Conservation (phyloP, 2,797 vertebrate species). For the Rhinogobio ventralis region DNA sequence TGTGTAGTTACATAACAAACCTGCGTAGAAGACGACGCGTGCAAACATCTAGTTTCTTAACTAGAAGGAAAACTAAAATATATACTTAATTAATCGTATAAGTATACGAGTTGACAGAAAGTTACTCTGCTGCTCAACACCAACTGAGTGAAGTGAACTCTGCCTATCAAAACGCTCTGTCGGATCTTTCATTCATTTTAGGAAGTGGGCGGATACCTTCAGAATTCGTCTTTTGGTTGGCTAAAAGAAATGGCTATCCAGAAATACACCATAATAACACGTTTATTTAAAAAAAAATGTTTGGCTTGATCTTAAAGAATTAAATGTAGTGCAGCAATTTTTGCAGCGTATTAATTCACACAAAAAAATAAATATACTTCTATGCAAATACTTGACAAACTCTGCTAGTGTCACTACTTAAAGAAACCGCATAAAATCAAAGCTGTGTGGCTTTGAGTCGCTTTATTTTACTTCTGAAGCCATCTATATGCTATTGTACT, state of each 20-base stretch:
- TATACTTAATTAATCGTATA: neutral
- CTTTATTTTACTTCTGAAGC: neutral
- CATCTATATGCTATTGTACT: neutral
- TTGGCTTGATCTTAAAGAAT: neutral
- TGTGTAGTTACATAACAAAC: neutral
- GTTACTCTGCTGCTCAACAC: neutral
- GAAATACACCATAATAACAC: neutral
- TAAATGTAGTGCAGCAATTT: neutral
- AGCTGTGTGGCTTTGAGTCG: neutral
- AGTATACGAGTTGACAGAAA: neutral
- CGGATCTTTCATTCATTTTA: conserved; percentile 29
- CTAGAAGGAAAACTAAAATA: neutral
- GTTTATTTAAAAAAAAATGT: neutral
- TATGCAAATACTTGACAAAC: neutral
- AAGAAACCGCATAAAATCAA: neutral
- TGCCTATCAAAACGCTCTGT: neutral
- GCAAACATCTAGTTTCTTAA: conserved; percentile 1
- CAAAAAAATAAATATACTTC: neutral
- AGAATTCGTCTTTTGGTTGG: conserved; percentile 69
- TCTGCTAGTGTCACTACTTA: neutral
- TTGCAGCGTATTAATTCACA: neutral
- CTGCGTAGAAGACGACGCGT: neutral
- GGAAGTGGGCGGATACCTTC: conserved; percentile 57
- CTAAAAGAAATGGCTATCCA: fast-evolving
- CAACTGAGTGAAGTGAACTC: neutral